Evolutionary conservation across 2,113 vertebrate species (phyloP), one percentile per base, ranked within the genome.

Genomic region (Rissa tridactyla): DNA sequence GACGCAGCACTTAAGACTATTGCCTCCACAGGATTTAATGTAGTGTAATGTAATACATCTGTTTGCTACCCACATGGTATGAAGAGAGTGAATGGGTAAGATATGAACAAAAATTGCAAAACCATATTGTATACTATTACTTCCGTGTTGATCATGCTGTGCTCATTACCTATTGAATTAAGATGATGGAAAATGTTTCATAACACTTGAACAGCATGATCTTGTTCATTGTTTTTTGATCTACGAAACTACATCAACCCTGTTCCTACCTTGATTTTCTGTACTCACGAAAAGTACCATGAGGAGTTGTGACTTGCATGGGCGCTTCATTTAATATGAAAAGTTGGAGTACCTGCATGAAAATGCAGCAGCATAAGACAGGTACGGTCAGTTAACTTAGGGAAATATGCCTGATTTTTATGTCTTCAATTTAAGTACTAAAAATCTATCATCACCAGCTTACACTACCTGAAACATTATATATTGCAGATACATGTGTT

Each of bases 1-100:
- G 95, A 97, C 23, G 17, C 84, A 94, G 95, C 75, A 96, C 92
- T 94, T 96, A 94, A 92, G 91, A 94, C 95, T 94, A 94, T 95
- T 95, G 96, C 95, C 89, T 97, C 89, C 79, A 82, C 94, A 92
- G 94, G 88, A 94, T 87, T 97, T 94, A 94, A 95, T 94, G 88
- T 30, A 82, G 83, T 85, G 78, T 96, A 96, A 96, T 95, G 57
- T 69, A 95, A 96, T 82, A 87, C 97, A 97, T 96, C 94, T 97
- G 97, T 93, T 96, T 90, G 84, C 85, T 96, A 88, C 79, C 90
- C 89, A 93, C 91, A 94, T 86, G 66, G 66, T 83, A 94, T 62
- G 55, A 92, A 68, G 82, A 84, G 34, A 83, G 32, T 36, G 30
- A 90, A 94, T 55, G 79, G 44, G 64, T 54, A 90, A 91, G 72